Base-by-base conservation (phyloP, 2,113 vertebrate species). In the Macrotus californicus region DNA sequence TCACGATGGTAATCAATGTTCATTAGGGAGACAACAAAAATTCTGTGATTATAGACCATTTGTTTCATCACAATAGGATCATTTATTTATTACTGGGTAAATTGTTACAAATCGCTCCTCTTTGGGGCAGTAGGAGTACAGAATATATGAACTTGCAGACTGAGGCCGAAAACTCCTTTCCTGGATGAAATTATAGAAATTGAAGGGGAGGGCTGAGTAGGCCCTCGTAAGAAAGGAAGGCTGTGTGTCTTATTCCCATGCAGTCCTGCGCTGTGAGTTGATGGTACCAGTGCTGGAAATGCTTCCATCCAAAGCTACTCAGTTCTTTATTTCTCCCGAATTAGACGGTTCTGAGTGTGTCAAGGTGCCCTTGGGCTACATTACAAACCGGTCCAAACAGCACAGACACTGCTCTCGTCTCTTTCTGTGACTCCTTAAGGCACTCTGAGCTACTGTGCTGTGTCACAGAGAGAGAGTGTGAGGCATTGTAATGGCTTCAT, bases 1-100 rank as follows among this genome's bases (percentile, higher is more conserved):
- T 90, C 96, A 96, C 92, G 4, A 93, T 54, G 87, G 7, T 73
- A 34, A 95, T 94, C 56, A 96, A 66, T 96, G 91, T 87, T 96
- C 50, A 97, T 96, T 94, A 95, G 91, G 92, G 75, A 75, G 26
- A 92, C 95, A 95, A 89, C 67, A 91, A 84, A 96, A 94, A 89
- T 70, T 72, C 66, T 21, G 6, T 76, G 77, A 95, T 97, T 89
- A 89, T 79, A 94, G 69, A 39, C 56, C 82, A 86, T 95, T 97
- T 90, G 77, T 95, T 89, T 90, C 75, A 91, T 88, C 73, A 79
- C 43, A 83, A 82, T 89, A 87, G 79, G 18, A 95, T 67, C 67
- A 89, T 80, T 91, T 85, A 93, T 76, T 94, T 96, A 95, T 89
- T 92, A 48, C 61, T 12, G 6, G 9, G 54, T 59, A 95, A 96